Percentiles rank a stretch among this genome's conserved stretches.
phyloP scores from a whole-genome alignment of 2,797 vertebrate species.

The Catostomus latipinnis region DNA sequence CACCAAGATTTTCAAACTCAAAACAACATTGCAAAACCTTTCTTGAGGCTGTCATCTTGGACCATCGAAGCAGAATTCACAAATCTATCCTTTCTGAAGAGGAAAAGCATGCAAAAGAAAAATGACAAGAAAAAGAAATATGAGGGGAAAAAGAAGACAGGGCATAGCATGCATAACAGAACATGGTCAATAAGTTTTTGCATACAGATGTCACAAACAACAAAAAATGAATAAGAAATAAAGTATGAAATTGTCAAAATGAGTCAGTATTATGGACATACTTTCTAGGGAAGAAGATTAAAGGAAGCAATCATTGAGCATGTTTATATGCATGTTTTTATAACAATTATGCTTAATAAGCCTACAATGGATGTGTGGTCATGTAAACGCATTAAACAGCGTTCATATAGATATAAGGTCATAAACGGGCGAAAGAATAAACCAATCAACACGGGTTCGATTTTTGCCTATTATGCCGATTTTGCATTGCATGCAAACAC shows the following conservation, averaged over 20 bases:
- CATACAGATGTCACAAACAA: not conserved
- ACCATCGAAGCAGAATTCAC: constrained; percentile 37
- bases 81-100: constrained; percentile 55
- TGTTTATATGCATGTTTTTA: too few relatives aligned
- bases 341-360: too few relatives aligned
- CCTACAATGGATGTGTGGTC: too few relatives aligned
- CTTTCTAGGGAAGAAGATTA: constrained; percentile 12
- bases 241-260: constrained; percentile 12
- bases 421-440: too few relatives aligned
- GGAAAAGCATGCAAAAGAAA: constrained; percentile 34
- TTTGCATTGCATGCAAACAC: too few relatives aligned
- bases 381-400: too few relatives aligned
- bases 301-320: constrained; percentile 17
- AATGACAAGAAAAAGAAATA: constrained; percentile 12
- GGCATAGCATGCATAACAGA: constrained; percentile 13
- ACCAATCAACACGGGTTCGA: too few relatives aligned
- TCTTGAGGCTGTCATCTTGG: constrained; percentile 48
- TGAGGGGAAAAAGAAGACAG: constrained; percentile 2
- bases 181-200: not conserved
- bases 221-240: not conserved
- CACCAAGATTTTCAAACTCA: constrained; percentile 3
- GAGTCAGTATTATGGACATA: not conserved
- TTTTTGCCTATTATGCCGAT: too few relatives aligned
- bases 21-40: constrained; percentile 37
- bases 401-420: too few relatives aligned